Conservation (phyloP, 2,797 vertebrate species). For the Rallus crepitans region DNA sequence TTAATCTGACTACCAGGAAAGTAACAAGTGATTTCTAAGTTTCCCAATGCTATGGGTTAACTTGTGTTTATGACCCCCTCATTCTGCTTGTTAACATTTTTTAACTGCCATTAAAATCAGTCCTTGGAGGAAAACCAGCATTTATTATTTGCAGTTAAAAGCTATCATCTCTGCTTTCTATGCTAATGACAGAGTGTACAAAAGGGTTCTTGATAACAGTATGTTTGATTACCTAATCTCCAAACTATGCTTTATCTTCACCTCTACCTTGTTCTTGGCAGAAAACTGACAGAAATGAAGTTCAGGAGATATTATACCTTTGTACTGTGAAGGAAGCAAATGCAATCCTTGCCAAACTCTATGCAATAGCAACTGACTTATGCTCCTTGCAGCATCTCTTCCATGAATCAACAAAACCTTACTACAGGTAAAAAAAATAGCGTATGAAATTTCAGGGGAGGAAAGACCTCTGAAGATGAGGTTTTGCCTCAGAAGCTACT, state of each 20-base stretch:
- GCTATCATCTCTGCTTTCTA: slow-evolving; percentile 6
- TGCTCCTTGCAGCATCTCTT: not conserved
- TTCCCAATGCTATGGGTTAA: slow-evolving; percentile 58
- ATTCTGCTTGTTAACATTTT: slow-evolving; percentile 44
- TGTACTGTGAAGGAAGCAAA: not conserved
- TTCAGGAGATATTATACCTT: not conserved
- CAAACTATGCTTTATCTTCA: slow-evolving; percentile 10
- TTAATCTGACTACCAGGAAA: slow-evolving; percentile 73
- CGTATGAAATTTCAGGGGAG: not conserved
- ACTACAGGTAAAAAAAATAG: not conserved
- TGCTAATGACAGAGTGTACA: slow-evolving; percentile 6
- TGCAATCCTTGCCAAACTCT: not conserved
- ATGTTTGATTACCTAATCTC: slow-evolving; percentile 37
- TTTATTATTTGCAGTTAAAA: slow-evolving; percentile 41
- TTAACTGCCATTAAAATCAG: slow-evolving; percentile 34
- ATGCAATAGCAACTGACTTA: not conserved
- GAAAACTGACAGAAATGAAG: not conserved
- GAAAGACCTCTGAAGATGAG: not conserved
- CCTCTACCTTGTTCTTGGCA: not conserved
- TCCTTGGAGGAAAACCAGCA: slow-evolving; percentile 9
- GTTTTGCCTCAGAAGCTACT: not conserved
- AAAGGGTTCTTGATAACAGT: not conserved
- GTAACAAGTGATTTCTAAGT: slow-evolving; percentile 71
- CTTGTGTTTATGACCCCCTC: slow-evolving; percentile 55
- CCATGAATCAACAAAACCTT: not conserved